phyloP scores from a whole-genome alignment of 2,888 invertebrate species.

The Escarpia spicata region DNA sequence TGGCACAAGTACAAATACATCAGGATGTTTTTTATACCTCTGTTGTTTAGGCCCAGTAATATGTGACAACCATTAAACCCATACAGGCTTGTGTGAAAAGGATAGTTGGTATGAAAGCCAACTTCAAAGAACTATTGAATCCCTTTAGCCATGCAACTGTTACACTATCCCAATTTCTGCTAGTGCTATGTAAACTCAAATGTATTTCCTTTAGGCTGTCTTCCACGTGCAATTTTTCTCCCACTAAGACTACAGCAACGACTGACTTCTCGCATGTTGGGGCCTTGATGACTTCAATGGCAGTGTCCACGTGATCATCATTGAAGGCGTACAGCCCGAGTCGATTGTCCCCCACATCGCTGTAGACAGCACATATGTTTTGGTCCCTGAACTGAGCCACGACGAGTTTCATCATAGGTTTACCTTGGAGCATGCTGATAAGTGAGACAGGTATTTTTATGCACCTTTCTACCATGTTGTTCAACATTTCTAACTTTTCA shows the following conservation, averaged over 20 bases:
- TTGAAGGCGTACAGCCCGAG: neutral
- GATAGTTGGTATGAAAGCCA: too few relatives aligned
- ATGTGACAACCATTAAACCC: too few relatives aligned
- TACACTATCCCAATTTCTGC: too few relatives aligned
- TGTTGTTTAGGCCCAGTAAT: too few relatives aligned
- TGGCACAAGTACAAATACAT: too few relatives aligned
- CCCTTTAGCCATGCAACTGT: too few relatives aligned
- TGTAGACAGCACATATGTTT: neutral
- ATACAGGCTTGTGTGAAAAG: too few relatives aligned
- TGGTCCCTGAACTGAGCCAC: constrained; percentile 17
- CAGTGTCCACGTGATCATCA: neutral
- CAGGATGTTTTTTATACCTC: too few relatives aligned
- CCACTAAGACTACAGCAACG: neutral
- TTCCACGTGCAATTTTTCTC: neutral
- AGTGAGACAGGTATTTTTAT: constrained; percentile 6
- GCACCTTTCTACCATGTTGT: neutral
- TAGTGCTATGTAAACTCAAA: too few relatives aligned
- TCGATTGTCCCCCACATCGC: neutral
- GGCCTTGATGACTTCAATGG: neutral
- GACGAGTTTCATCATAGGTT: too few relatives aligned
- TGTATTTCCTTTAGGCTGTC: constrained; percentile 18
- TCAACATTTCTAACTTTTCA: constrained; percentile 17
- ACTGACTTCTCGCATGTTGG: neutral
- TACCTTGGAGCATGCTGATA: neutral
- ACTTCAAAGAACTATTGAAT: too few relatives aligned